Evolutionary conservation across 2,113 vertebrate genomes (phyloP).

Genomic region (Myiopsitta monachus): DNA sequence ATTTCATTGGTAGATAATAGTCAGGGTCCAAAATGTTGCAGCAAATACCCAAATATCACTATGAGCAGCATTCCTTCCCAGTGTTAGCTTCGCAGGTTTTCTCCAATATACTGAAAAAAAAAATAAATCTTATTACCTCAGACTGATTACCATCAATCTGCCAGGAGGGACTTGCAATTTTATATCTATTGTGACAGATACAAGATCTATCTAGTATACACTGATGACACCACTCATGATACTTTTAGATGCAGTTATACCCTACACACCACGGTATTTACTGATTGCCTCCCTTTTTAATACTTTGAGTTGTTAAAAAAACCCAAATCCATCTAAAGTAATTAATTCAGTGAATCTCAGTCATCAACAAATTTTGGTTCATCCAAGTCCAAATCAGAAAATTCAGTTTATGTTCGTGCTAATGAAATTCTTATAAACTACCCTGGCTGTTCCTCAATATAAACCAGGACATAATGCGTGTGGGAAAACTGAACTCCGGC

Average conservation of each 20-base stretch:
- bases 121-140: neutral
- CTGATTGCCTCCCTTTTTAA: neutral
- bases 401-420: neutral
- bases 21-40: neutral
- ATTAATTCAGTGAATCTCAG: neutral
- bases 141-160: neutral
- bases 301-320: neutral
- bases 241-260: neutral
- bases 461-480: neutral
- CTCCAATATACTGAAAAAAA: neutral
- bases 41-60: neutral
- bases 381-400: neutral
- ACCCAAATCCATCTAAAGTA: neutral
- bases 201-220: neutral
- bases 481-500: neutral
- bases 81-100: neutral
- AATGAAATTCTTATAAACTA: constrained; percentile 8
- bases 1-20: neutral
- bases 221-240: neutral
- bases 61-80: neutral
- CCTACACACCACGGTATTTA: neutral
- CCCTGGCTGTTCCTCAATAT: neutral
- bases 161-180: neutral
- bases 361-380: neutral
- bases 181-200: neutral